Evolutionary conservation across 2,797 vertebrate species (phyloP), one percentile per base, ranked within the genome.

Genomic region (Columba guinea): DNA sequence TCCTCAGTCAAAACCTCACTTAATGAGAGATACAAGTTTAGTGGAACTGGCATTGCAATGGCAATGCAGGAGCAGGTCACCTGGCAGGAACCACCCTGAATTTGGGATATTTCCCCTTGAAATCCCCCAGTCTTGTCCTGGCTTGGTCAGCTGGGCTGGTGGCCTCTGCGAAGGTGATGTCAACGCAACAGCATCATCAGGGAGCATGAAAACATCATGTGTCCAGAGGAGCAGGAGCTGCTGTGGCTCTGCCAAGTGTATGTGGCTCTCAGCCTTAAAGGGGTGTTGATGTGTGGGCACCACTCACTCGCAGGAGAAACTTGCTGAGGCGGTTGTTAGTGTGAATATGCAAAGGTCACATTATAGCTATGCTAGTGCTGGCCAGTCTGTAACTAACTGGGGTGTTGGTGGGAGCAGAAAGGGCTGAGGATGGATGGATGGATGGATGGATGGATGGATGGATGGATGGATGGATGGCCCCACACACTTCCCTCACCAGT

Each of bases 241-340:
- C n/a, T 28, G 48, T 24, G 56, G 48, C 73, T n/a, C 11, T 4
- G 1, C n/a, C 0, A 3, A 69, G 44, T 0, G 1, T 35, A 5
- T 8, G 19, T 0, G 2, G 26, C 9, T 41, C 59, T 44, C 13
- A 6, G 8, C 21, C 27, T 12, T 10, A 12, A 28, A 32, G 14
- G 10, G 9, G 4, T 3, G 2, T 16, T n/a, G 67, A 20, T n/a
- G 44, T 23, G 51, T 44, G 32, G 32, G 67, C 35, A 27, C 51
- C 44, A 6, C n/a, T 55, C 7, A 1, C 30, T 32, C 1, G 0
- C 1, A 2, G 59, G 52, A 51, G 52, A 32, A 69, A 28, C n/a
- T 10, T 23, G 63, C 73, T 39, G 48, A 48, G 37, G 27, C 22
- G 49, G 27, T 51, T 0, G 0, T 37, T n/a, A 24, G 52, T 1